Conservation (phyloP, 64 coral and sea anemone species). For the Montipora efflorescens region DNA sequence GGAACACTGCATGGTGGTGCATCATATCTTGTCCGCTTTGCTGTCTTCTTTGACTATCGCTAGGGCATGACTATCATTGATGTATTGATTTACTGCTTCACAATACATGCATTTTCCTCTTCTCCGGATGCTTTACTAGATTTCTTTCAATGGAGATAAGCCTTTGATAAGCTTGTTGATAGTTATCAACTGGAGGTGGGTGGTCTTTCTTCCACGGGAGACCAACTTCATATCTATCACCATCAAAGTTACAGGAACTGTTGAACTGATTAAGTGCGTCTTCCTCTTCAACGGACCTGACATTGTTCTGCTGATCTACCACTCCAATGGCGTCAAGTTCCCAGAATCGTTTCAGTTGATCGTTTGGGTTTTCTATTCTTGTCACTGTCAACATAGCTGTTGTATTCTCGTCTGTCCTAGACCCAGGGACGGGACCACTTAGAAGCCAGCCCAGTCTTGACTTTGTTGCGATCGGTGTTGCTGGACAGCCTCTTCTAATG, state of each 20-base stretch:
- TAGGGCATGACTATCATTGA: background rate
- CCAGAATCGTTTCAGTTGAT: background rate
- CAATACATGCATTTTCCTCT: background rate
- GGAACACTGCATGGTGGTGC: background rate
- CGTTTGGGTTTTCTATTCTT: background rate
- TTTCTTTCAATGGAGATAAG: background rate
- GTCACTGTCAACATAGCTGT: background rate
- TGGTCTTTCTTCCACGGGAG: background rate
- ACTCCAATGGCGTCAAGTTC: background rate
- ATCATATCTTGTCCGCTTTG: background rate
- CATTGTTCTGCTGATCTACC: background rate
- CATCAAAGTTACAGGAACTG: background rate
- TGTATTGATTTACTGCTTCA: background rate
- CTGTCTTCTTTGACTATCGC: background rate
- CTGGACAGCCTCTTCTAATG: no score
- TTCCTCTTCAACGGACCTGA: background rate
- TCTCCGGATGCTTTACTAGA: background rate
- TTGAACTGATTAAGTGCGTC: background rate
- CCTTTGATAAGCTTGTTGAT: background rate
- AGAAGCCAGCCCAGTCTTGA: background rate
- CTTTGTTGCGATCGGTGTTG: background rate
- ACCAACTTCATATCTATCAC: conserved; percentile 7
- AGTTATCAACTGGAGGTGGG: background rate
- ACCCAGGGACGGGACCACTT: background rate
- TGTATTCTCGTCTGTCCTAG: background rate